A percentile compares a stretch with the other conserved stretches of the same genome.
phyloP scores from a whole-genome alignment of 2,888 invertebrate genomes.

The Dynastes grantii region DNA sequence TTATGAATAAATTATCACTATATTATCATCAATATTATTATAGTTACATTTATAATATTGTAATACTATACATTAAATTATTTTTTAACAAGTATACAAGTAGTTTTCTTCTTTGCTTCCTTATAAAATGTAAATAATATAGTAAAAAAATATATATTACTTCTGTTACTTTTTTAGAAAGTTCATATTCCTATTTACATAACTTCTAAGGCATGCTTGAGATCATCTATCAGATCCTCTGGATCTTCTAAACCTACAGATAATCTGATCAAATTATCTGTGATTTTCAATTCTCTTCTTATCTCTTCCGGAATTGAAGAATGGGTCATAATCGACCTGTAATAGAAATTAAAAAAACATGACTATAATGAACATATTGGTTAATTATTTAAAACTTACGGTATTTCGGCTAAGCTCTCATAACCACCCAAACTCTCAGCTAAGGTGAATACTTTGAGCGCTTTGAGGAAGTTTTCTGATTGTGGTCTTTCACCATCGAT shows the following conservation, averaged over 20 bases:
- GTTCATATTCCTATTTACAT: constrained; percentile 50
- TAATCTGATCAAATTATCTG: constrained; percentile 87
- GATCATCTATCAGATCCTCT: constrained; percentile 88
- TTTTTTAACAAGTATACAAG: constrained; percentile 10
- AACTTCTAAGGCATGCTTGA: constrained; percentile 84
- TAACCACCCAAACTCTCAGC: constrained; percentile 97
- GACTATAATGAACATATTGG: constrained; percentile 1
- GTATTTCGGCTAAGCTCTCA: constrained; percentile 95
- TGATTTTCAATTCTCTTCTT: constrained; percentile 83
- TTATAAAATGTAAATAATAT: constrained; percentile 5
- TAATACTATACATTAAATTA: constrained; percentile 44
- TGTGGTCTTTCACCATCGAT: constrained; percentile 84
- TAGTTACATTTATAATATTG: constrained; percentile 32
- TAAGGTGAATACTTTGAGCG: constrained; percentile 85
- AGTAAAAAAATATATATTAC: constrained; percentile 16
- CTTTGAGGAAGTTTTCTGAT: constrained; percentile 81
- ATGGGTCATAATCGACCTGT: constrained; percentile 94
- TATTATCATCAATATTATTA: background rate
- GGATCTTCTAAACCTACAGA: constrained; percentile 93
- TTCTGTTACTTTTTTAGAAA: background rate
- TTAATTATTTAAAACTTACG: constrained; percentile 76
- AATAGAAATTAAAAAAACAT: constrained; percentile 58
- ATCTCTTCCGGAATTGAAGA: constrained; percentile 88
- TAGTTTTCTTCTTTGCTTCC: background rate
- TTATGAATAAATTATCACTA: constrained; percentile 21